Percentiles rank a stretch among this genome's conserved stretches.
Conservation (phyloP, 1,140 invertebrate species). For the Xylocopa sonorina region DNA sequence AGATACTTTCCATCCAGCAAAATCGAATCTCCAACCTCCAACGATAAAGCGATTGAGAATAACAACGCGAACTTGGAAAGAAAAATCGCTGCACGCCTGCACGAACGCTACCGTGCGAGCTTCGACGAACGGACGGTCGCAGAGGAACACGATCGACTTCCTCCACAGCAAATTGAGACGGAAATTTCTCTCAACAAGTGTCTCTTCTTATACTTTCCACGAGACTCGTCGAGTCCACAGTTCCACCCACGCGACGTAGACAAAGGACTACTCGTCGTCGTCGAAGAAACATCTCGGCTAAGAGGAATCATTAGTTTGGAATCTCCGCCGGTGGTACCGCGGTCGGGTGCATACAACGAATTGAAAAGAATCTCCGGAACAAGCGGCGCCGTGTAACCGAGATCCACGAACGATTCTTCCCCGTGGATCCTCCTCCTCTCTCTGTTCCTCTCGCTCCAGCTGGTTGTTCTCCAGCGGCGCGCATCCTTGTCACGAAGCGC, state of each 20-base stretch:
- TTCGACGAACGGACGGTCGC: no score
- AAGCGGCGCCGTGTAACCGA: slow-evolving; percentile 59
- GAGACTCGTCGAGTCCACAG: slow-evolving; percentile 43
- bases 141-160: neutral
- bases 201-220: slow-evolving; percentile 28
- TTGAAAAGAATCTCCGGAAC: slow-evolving; percentile 50
- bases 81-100: no score
- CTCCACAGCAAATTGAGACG: neutral
- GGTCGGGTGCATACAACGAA: slow-evolving; percentile 28
- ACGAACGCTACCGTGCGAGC: no score
- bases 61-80: no score
- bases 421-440: neutral
- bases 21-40: no score
- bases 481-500: slow-evolving; percentile 66
- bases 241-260: slow-evolving; percentile 18
- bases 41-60: no score
- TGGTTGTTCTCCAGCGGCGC: neutral
- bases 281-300: neutral
- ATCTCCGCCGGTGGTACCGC: slow-evolving; percentile 37
- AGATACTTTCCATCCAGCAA: neutral
- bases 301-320: slow-evolving; percentile 15
- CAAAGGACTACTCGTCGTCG: neutral
- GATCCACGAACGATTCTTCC: slow-evolving; percentile 34
- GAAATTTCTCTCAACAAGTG: slow-evolving; percentile 49
- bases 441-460: slow-evolving; percentile 13